A percentile compares a stretch with the other conserved stretches of the same genome.
These are phyloP conservation scores for Perodicticus potto DNA, from an alignment of 2,797 vertebrate species.

Conservation along the genomic window DNA sequence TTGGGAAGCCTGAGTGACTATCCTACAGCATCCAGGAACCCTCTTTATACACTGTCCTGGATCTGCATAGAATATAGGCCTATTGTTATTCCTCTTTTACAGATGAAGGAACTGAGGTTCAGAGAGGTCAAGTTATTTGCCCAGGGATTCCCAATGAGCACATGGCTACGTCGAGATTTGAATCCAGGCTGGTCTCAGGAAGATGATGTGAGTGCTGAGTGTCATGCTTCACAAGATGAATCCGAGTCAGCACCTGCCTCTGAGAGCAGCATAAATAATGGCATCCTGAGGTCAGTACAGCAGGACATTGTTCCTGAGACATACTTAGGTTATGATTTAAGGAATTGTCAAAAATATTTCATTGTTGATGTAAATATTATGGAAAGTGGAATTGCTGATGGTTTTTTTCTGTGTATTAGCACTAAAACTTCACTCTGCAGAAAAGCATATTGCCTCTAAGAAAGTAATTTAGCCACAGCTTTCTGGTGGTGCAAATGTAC, in stretches of 20 bases:
- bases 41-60: neutral
- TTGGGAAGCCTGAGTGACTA: neutral
- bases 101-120: neutral
- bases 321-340: neutral
- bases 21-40: rapidly evolving
- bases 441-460: neutral
- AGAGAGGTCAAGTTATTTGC: neutral
- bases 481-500: neutral
- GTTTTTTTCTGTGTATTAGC: neutral
- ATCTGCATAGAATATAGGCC: neutral
- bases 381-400: neutral
- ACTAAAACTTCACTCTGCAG: neutral
- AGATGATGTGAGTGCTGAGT: constrained; percentile 31
- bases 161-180: neutral
- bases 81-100: neutral
- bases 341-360: constrained; percentile 17
- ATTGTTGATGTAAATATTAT: constrained; percentile 31
- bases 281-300: neutral
- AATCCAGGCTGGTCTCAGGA: neutral
- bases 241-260: neutral
- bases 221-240: neutral
- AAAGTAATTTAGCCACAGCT: neutral
- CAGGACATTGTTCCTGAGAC: neutral
- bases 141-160: neutral
- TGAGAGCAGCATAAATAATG: neutral